Evolutionary conservation across 2,113 vertebrate species (phyloP).

Genomic region (Neodon shergylaensis): DNA sequence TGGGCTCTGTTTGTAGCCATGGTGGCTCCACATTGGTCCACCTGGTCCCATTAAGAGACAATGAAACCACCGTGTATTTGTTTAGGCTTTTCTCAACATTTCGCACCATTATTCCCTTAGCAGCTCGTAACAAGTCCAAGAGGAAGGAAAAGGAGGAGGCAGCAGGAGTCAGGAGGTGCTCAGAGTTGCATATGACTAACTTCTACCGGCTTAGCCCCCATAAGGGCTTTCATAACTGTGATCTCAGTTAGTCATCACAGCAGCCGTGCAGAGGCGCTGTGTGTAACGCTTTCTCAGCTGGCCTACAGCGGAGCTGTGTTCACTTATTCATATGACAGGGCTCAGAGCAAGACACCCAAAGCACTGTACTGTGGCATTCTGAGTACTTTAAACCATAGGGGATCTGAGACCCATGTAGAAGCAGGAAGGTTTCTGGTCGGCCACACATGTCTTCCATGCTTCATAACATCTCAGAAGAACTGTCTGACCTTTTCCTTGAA

Average conservation of each 20-base stretch:
- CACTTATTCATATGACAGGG: not conserved
- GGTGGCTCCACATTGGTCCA: not conserved
- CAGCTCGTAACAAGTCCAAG: not conserved
- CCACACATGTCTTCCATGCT: not conserved
- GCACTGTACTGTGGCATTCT: not conserved
- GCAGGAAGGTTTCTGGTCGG: not conserved
- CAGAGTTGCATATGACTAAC: constrained; percentile 20
- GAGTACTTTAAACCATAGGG: not conserved
- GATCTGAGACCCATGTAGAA: not conserved
- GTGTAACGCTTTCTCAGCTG: not conserved
- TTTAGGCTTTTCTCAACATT: constrained; percentile 42
- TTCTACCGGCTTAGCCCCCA: not conserved
- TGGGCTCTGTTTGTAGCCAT: not conserved
- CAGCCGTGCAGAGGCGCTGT: not conserved
- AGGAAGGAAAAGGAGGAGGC: constrained; percentile 39
- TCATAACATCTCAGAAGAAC: not conserved
- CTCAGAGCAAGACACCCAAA: not conserved
- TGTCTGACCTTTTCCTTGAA: not conserved
- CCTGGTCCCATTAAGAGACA: constrained; percentile 31
- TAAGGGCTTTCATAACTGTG: not conserved
- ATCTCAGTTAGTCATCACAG: not conserved
- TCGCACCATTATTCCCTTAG: constrained; percentile 29
- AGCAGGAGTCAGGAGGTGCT: not conserved
- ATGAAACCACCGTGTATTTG: constrained; percentile 9
- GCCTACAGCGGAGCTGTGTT: not conserved